Evolutionary conservation across 2,888 invertebrate species (phyloP), one percentile per base, ranked within the genome.

Genomic region (Parnassius mnemosyne): DNA sequence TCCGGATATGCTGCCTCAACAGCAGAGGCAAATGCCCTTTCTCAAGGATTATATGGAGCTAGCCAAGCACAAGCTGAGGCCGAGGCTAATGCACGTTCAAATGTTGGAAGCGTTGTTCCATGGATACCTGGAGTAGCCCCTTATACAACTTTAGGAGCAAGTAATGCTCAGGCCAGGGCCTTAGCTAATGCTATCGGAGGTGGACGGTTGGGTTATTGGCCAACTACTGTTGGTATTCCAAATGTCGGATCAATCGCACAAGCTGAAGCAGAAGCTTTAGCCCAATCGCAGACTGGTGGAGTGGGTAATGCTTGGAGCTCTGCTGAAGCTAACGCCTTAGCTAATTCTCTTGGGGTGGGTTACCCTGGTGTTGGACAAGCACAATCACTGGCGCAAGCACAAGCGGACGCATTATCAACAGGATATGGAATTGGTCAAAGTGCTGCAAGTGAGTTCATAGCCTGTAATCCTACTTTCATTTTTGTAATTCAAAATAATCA

Each of bases 161-260:
- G 61, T 63, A 44, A 56, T 16, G 64, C 65, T 44, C 62, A 70
- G 20, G 66, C 67, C 11, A 64, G 64, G n/a, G 56, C 61, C 0
- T 56, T 61, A 41, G 68, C 70, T 9, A 62, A 63, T 51, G 65
- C 68, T 16, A 61, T 51, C 11, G 60, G 50, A 34, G 25, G 60
- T 34, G 49, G 47, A 9, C 3, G 25, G 0, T 57, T 41, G 13
- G 34, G 16, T 42, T 50, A 57, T 16, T 50, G 41, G 10, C 50
- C n/a, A 13, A 25, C 10, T 7, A 11, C 3, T 34, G 34, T 34
- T 7, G 12, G 49, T 47, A 2, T n/a, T 7, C 7, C 47, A 3
- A 47, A 47, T n/a, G 34, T 34, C 34, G 46, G 46, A 12, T 46
- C 9, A 12, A 42, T 13, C 10, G 42, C 46, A n/a, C 46, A 46